Evolutionary conservation across 2,888 invertebrate genomes (phyloP), one percentile per base, ranked within the genome.

Genomic region (Phortica magna): DNA sequence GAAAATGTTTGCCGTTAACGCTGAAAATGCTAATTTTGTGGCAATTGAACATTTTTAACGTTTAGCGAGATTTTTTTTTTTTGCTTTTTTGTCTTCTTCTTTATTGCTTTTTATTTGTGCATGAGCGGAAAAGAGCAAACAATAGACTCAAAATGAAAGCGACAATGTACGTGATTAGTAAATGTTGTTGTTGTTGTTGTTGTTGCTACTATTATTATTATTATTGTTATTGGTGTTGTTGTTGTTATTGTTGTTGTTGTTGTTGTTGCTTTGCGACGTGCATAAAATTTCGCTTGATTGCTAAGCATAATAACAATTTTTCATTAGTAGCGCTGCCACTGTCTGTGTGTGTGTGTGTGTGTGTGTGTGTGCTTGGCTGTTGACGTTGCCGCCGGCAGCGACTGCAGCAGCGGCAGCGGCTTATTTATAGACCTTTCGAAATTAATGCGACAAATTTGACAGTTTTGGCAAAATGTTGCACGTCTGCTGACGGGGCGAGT

Each of bases 381-480:
- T 48, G 48, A 12, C 14, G 48, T 48, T 48, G 48, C 48, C 48
- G 48, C 5, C 31, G 31, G 31, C 31, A 31, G 31, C 31, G 31
- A 31, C 31, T 31, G 3, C 31, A 4, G 5, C 31, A 31, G 31
- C 31, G 31, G 7, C 48, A 48, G 48, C 9, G 14, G 10, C 14
- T 14, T 48, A 14, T 48, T 12, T 14, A 14, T 48, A 9, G 48
- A 48, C 48, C 48, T 9, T 9, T 48, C 48, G 77, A 84, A 82
- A 82, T 84, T 81, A 81, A 84, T 85, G 81, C 80, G 77, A 80
- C 84, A 83, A 82, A 80, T 84, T 79, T 48, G 48, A 48, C 48
- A 48, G 48, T 48, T 48, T 43, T 48, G 48, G 31, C 31, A 31
- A 31, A 31, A 31, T 31, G 31, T 31, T 31, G 5, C 2, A 31